Percentiles rank a stretch among this genome's conserved stretches.
Conservation (phyloP, 1,140 invertebrate genomes). For the Apis dorsata region DNA sequence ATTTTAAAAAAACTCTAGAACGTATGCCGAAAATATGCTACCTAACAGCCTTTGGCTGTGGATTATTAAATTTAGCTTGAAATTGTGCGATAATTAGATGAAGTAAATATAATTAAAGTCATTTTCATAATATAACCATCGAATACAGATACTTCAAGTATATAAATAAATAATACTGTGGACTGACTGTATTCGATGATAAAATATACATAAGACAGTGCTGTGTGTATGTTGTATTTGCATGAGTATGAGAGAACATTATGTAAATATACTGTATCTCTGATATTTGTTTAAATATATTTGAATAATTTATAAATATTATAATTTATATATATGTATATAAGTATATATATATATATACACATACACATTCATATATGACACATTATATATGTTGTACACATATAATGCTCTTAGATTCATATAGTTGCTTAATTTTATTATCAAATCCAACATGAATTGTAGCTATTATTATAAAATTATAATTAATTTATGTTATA, state of each 20-base stretch:
- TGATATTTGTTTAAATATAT: constrained; percentile 79
- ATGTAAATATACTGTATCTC: constrained; percentile 78
- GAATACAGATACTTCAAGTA: constrained; percentile 44
- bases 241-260: constrained; percentile 71
- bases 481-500: background rate
- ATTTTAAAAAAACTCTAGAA: constrained; percentile 35
- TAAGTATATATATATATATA: constrained; percentile 21
- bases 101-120: constrained; percentile 7
- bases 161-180: constrained; percentile 28
- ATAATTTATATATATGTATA: constrained; percentile 70
- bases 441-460: background rate
- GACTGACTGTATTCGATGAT: constrained; percentile 40
- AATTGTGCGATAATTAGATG: constrained; percentile 36
- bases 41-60: constrained; percentile 38
- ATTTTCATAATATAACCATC: constrained; percentile 33
- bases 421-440: no score
- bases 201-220: constrained; percentile 39
- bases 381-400: background rate
- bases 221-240: constrained; percentile 67
- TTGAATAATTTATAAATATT: constrained; percentile 78
- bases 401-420: background rate
- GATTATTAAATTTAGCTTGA: constrained; percentile 51
- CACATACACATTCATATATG: constrained; percentile 7
- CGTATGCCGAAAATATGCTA: constrained; percentile 45
- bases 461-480: background rate